Evolutionary conservation across 2,888 invertebrate genomes (phyloP).

Genomic region (Escarpia spicata): DNA sequence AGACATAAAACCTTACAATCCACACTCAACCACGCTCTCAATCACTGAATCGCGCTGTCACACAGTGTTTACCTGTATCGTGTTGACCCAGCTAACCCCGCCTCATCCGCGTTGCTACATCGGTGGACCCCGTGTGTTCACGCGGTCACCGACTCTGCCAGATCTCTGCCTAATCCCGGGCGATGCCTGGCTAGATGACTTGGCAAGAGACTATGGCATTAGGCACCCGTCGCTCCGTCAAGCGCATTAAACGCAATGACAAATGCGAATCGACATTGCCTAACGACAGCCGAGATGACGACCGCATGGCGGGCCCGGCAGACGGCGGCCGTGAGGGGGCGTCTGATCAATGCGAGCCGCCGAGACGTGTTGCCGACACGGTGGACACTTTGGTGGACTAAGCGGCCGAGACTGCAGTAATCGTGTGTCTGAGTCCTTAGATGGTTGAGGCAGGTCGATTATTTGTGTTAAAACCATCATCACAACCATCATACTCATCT

Average conservation of each 20-base stretch:
- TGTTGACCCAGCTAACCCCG: background rate
- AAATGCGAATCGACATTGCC: background rate
- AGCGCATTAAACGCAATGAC: constrained; percentile 16
- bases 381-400: too few relatives aligned
- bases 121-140: background rate
- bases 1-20: background rate
- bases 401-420: too few relatives aligned
- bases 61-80: background rate
- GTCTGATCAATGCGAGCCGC: background rate
- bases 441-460: too few relatives aligned
- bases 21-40: background rate
- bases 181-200: background rate
- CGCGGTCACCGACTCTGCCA: background rate
- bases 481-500: too few relatives aligned
- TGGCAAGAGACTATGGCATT: background rate
- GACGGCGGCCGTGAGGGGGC: background rate
- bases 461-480: too few relatives aligned
- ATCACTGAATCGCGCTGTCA: background rate
- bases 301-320: background rate
- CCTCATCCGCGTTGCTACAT: background rate
- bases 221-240: background rate
- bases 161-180: background rate
- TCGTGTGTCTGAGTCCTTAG: too few relatives aligned
- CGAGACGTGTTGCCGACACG: too few relatives aligned
- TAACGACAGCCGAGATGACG: background rate